Conservation (phyloP, 2,888 invertebrate genomes). For the Hemicrepidius hirtus region DNA sequence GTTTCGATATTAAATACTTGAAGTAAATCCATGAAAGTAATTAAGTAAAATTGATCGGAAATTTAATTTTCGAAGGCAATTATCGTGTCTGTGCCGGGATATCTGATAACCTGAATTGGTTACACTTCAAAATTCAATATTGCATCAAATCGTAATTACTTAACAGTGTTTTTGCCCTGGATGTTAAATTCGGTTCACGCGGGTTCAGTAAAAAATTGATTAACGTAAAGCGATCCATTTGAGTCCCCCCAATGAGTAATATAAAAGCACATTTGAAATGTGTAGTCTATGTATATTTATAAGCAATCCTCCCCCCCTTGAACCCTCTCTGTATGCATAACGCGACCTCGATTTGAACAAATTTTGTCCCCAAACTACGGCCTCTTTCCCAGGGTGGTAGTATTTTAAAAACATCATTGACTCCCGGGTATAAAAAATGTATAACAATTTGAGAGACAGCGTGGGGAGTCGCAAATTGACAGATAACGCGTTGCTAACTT, state of each 20-base stretch:
- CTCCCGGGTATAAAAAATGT: conserved; percentile 52
- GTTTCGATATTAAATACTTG: conserved; percentile 32
- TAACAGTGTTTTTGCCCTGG: conserved; percentile 22
- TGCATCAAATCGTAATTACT: conserved; percentile 35
- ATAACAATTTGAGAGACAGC: conserved; percentile 53
- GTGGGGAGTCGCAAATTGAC: conserved; percentile 52
- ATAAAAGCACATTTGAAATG: conserved; percentile 41
- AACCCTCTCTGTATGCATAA: conserved; percentile 35
- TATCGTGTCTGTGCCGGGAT: conserved; percentile 33
- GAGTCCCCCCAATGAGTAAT: conserved; percentile 37
- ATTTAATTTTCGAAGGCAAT: conserved; percentile 35
- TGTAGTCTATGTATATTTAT: conserved; percentile 45
- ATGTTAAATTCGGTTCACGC: conserved; percentile 11
- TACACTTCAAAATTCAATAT: conserved; percentile 36
- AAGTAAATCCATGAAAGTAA: conserved; percentile 37
- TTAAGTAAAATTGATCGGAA: conserved; percentile 37
- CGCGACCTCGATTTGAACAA: conserved; percentile 45
- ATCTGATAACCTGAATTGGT: conserved; percentile 30
- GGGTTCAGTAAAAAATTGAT: conserved; percentile 42
- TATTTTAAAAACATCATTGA: conserved; percentile 54
- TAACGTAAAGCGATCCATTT: conserved; percentile 38
- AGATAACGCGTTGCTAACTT: conserved; percentile 49
- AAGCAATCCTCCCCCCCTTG: conserved; percentile 25
- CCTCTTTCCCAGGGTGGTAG: conserved; percentile 43
- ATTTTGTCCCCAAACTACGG: conserved; percentile 42